Evolutionary conservation across 1,140 invertebrate genomes (phyloP), one percentile per base, ranked within the genome.

Genomic region (Sycophaga agraensis): DNA sequence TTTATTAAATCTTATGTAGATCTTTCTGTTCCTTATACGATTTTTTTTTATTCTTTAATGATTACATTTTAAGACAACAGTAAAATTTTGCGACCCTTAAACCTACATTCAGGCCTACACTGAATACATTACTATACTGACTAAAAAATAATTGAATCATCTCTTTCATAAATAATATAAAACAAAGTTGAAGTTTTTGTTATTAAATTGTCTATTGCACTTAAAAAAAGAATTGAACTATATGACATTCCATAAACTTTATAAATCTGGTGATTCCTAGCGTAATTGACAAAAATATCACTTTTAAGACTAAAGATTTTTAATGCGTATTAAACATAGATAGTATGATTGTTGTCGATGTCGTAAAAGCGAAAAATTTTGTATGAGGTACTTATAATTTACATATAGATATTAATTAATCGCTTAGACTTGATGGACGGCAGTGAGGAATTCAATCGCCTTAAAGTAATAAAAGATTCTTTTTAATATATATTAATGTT

Each of bases 21-120:
- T 34, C 11, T 34, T 34, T n/a, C n/a, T n/a, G n/a, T n/a, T n/a
- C n/a, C n/a, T n/a, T n/a, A n/a, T n/a, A n/a, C n/a, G n/a, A n/a
- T n/a, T n/a, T n/a, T n/a, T n/a, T n/a, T n/a, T n/a, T 45, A 24
- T 28, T 46, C 17, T 43, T 24, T 17, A 46, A 21, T 12, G 21
- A 26, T 54, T n/a, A 54, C 37, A 48, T 31, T 14, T 22, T 37
- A 11, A 53, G 34, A 49, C n/a, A 4, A 45, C 45, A 31, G 1
- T 8, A 22, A 40, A 66, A 37, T 66, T 66, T 54, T 65, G 45
- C 31, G 59, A 70, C 66, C 59, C 71, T 74, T 71, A 71, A 73
- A 75, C 63, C 56, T 74, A 70, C 69, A 68, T 74, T 75, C 71
- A 74, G 73, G 68, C 70, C 69, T 69, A 67, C 46, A 54, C 6